Evolutionary conservation across 2,797 vertebrate species (phyloP).

Genomic region (Manis pentadactyla): DNA sequence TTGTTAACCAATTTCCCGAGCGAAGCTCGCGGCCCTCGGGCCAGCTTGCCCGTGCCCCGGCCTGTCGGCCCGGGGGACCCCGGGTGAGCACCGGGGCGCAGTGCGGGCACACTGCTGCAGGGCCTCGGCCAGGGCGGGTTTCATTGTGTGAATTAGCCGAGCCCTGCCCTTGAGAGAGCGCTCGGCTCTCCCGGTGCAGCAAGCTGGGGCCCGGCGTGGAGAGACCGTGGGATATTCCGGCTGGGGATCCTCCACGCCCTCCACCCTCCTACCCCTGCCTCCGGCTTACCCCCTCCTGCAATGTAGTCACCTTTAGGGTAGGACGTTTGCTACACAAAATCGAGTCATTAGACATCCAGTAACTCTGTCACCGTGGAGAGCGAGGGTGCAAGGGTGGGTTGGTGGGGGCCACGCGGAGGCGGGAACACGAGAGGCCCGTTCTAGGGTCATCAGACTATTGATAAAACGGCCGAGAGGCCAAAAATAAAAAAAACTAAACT

Average conservation of each 20-base stretch:
- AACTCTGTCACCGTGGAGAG: conserved; percentile 74
- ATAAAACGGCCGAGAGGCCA: conserved; percentile 71
- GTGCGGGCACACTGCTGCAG: background rate
- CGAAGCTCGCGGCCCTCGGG: background rate
- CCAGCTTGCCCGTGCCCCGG: background rate
- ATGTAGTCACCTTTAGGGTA: conserved; percentile 78
- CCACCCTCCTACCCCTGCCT: background rate
- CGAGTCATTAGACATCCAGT: conserved; percentile 81
- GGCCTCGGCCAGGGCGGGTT: background rate
- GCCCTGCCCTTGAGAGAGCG: background rate
- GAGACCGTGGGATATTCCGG: background rate
- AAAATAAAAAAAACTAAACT: conserved; percentile 78
- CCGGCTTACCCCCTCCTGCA: too few relatives aligned
- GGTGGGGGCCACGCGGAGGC: background rate
- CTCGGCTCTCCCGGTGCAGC: background rate
- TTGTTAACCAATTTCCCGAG: conserved; percentile 41
- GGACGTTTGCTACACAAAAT: conserved; percentile 78
- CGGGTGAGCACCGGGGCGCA: background rate
- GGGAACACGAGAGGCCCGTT: conserved; percentile 66
- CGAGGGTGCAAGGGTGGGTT: background rate
- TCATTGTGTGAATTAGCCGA: conserved; percentile 29
- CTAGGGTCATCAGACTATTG: conserved; percentile 84
- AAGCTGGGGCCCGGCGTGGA: background rate
- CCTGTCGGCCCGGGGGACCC: background rate
- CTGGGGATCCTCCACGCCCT: background rate